These are phyloP conservation scores for Charina bottae DNA, from an alignment of 2,113 vertebrate genomes.

Conservation along the genomic window DNA sequence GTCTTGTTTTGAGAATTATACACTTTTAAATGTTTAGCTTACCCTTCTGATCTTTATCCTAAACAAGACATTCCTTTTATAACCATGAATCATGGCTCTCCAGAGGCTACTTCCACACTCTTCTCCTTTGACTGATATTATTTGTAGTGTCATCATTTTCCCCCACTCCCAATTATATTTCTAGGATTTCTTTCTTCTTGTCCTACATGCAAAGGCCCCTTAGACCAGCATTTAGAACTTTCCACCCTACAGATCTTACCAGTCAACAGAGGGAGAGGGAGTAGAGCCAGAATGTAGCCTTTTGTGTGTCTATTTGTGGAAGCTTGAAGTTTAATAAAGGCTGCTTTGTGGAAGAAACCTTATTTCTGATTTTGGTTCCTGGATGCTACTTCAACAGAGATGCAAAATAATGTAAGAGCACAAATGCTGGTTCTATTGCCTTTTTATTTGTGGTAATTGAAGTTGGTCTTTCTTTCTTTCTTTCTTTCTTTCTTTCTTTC, in stretches of 20 bases:
- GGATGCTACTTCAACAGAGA: background rate
- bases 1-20: background rate
- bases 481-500: conserved; percentile 1
- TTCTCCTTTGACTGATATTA: background rate
- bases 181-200: background rate
- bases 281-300: background rate
- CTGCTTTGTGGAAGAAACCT: background rate
- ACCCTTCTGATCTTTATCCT: background rate
- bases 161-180: background rate
- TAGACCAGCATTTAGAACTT: background rate
- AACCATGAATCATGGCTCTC: background rate
- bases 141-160: background rate
- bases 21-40: background rate
- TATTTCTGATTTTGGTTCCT: background rate
- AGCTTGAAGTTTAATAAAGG: background rate
- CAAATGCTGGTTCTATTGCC: background rate
- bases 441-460: conserved; percentile 13
- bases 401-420: background rate
- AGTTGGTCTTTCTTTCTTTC: background rate
- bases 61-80: background rate
- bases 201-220: background rate
- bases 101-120: background rate
- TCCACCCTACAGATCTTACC: background rate
- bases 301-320: background rate
- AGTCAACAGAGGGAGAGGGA: background rate